phyloP scores from a whole-genome alignment of 1,140 invertebrate species.

The Thrips palmi region DNA sequence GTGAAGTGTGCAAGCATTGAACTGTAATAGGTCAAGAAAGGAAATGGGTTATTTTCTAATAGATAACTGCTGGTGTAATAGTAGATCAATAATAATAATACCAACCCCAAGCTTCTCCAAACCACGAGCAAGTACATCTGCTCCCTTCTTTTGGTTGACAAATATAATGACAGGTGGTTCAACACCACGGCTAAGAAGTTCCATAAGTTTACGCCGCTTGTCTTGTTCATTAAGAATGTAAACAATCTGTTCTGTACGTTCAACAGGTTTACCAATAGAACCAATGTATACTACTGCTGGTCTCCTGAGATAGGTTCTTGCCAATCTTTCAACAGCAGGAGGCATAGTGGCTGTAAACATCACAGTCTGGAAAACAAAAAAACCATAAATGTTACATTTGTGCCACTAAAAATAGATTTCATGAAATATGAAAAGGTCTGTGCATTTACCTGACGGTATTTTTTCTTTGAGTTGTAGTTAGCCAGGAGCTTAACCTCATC shows the following conservation, averaged over 20 bases:
- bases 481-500: constrained; percentile 78
- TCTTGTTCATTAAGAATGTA: constrained; percentile 88
- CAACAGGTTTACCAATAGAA: constrained; percentile 93
- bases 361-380: constrained; percentile 56
- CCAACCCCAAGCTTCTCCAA: constrained; percentile 84
- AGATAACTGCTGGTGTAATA: constrained; percentile 2
- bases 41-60: constrained; percentile 10
- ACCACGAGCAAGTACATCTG: constrained; percentile 91
- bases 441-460: constrained; percentile 65
- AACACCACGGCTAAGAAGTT: constrained; percentile 67
- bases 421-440: constrained; percentile 5
- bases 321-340: constrained; percentile 88
- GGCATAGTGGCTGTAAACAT: constrained; percentile 99
- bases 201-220: constrained; percentile 79
- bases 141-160: constrained; percentile 99
- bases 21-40: constrained; percentile 29
- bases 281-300: constrained; percentile 98
- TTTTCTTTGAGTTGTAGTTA: constrained; percentile 95
- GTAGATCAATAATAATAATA: constrained; percentile 13
- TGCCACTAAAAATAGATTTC: constrained; percentile 3
- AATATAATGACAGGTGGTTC: constrained; percentile 98
- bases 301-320: constrained; percentile 81
- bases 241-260: constrained; percentile 94
- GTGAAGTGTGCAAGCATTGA: constrained; percentile 91
- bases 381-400: constrained; percentile 10